Conservation (phyloP, 2,113 vertebrate genomes). For the human (Homo sapiens) region GRCh38 chr22:17256001-17256500, state of each 20-base stretch:
- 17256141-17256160: background rate
- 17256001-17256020: too few relatives aligned
- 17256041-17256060: too few relatives aligned
- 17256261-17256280: background rate
- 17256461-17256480: background rate
- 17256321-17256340: background rate
- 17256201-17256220: background rate
- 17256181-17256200: background rate
- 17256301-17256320: background rate
- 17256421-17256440: background rate
- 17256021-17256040: too few relatives aligned
- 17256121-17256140: background rate
- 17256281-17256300: background rate
- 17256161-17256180: background rate
- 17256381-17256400: background rate
- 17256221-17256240: background rate
- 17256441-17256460: background rate
- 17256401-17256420: background rate
- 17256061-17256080: rapidly evolving
- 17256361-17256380: background rate
- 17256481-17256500: background rate
- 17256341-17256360: background rate
- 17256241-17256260: background rate
- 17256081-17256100: background rate
- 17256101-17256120: background rate